Evolutionary conservation across 2,888 invertebrate genomes (phyloP).

Genomic region (Catocala sponsa): DNA sequence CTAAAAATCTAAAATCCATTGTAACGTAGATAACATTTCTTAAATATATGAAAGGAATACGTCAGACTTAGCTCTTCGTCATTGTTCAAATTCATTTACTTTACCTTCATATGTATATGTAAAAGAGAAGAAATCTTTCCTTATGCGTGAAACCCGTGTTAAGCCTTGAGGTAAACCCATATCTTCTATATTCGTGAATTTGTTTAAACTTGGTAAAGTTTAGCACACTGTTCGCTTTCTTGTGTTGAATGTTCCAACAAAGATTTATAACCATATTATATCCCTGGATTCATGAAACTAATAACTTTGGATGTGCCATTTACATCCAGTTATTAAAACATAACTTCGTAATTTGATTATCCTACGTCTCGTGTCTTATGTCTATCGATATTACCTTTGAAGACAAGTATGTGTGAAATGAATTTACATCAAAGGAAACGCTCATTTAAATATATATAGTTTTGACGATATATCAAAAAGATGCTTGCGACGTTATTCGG

Average conservation of each 20-base stretch:
- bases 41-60: too few species aligned
- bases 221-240: conserved; percentile 9
- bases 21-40: too few species aligned
- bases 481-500: too few species aligned
- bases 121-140: background rate
- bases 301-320: conserved; percentile 37
- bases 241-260: conserved; percentile 22
- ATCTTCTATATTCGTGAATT: conserved; percentile 19
- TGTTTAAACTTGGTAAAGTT: conserved; percentile 18
- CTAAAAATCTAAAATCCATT: too few species aligned
- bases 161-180: conserved; percentile 15
- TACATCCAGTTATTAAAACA: conserved; percentile 23
- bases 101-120: background rate
- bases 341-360: conserved; percentile 8
- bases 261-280: conserved; percentile 47
- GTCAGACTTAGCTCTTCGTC: too few species aligned
- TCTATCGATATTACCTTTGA: background rate
- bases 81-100: too few species aligned
- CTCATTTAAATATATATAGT: too few species aligned
- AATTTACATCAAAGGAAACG: too few species aligned
- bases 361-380: background rate
- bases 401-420: too few species aligned
- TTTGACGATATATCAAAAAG: too few species aligned
- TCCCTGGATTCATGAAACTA: conserved; percentile 37
- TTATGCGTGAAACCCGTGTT: background rate